phyloP scores from a whole-genome alignment of 1,140 invertebrate genomes.

The Tetragonula clypearis region DNA sequence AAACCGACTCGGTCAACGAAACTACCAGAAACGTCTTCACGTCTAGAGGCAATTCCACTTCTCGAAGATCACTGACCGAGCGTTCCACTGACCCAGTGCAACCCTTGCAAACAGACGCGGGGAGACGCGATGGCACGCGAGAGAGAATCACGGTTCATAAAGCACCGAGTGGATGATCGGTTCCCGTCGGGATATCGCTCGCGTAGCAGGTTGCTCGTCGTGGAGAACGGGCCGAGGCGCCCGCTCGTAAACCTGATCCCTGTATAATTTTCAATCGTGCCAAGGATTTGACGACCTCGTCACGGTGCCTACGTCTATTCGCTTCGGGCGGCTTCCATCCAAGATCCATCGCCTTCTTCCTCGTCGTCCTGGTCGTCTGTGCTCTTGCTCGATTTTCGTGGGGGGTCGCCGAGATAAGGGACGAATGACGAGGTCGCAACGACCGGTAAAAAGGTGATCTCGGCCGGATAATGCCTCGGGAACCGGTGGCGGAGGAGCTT shows the following conservation, averaged over 20 bases:
- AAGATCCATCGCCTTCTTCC: constrained; percentile 33
- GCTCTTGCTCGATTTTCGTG: constrained; percentile 53
- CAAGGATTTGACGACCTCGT: constrained; percentile 81
- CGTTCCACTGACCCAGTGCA: constrained; percentile 4
- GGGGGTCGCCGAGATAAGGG: constrained; percentile 78
- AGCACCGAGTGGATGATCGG: constrained; percentile 39
- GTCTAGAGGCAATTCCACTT: background rate
- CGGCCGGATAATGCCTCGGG: constrained; percentile 73
- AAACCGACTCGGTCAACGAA: too few relatives aligned
- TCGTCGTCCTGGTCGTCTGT: constrained; percentile 52
- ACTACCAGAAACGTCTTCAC: too few relatives aligned
- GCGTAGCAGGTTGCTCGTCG: constrained; percentile 62
- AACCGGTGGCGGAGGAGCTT: constrained; percentile 55
- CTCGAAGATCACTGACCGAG: background rate
- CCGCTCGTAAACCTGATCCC: constrained; percentile 81
- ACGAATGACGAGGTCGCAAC: constrained; percentile 82
- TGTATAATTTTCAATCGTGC: constrained; percentile 82
- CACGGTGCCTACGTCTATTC: constrained; percentile 67
- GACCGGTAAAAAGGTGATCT: constrained; percentile 82
- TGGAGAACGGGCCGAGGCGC: constrained; percentile 73
- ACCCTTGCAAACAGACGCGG: background rate
- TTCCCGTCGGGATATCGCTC: constrained; percentile 45
- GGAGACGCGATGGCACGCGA: background rate
- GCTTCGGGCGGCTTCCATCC: background rate
- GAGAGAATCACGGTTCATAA: constrained; percentile 37